These are phyloP conservation scores for Xylocampa areola DNA, from an alignment of 2,888 invertebrate species.

Conservation along the genomic window DNA sequence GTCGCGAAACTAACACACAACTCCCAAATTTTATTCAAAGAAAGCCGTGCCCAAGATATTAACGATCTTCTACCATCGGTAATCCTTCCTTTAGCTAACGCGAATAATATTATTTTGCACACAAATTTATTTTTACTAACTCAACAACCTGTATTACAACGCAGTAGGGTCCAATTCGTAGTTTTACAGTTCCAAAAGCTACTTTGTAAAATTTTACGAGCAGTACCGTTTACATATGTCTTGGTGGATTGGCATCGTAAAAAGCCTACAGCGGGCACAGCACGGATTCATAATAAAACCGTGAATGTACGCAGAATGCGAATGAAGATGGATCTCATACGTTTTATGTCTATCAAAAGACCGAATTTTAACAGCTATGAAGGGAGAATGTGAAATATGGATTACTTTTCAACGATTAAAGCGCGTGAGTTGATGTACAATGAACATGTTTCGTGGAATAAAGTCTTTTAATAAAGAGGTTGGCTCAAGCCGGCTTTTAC, in stretches of 20 bases:
- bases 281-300: slow-evolving; percentile 65
- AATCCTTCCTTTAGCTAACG: slow-evolving; percentile 58
- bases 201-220: slow-evolving; percentile 49
- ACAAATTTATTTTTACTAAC: slow-evolving; percentile 19
- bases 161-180: slow-evolving; percentile 5
- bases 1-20: slow-evolving; percentile 44
- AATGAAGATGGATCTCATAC: slow-evolving; percentile 51
- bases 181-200: neutral
- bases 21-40: slow-evolving; percentile 54
- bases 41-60: slow-evolving; percentile 54
- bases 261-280: slow-evolving; percentile 57
- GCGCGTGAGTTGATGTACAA: slow-evolving; percentile 4
- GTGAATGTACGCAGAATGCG: slow-evolving; percentile 57
- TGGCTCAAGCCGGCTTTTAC: slow-evolving; percentile 14
- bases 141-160: slow-evolving; percentile 7
- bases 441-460: slow-evolving; percentile 7
- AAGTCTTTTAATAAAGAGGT: slow-evolving; percentile 23
- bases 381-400: slow-evolving; percentile 45
- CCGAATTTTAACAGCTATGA: slow-evolving; percentile 52
- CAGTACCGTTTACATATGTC: slow-evolving; percentile 61
- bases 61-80: slow-evolving; percentile 55
- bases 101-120: slow-evolving; percentile 49
- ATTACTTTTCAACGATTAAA: slow-evolving; percentile 38
- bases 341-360: slow-evolving; percentile 54
- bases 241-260: slow-evolving; percentile 63